These are phyloP conservation scores for Muntiacus reevesi DNA, from an alignment of 2,113 vertebrate genomes.

Conservation along the genomic window DNA sequence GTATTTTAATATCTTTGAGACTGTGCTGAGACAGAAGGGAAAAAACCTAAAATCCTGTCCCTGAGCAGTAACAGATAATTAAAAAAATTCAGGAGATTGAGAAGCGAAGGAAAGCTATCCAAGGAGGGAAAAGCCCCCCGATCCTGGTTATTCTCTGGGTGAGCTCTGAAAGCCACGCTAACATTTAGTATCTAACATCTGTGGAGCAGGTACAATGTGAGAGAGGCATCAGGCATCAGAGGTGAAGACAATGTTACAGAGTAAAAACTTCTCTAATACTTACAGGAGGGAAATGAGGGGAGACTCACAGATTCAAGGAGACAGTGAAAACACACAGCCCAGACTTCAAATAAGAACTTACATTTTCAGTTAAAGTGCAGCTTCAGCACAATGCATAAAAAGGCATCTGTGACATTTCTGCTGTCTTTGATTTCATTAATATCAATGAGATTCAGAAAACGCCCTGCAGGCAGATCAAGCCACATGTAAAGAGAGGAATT, in stretches of 20 bases:
- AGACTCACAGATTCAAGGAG: neutral
- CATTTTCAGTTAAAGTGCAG: neutral
- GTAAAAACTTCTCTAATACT: neutral
- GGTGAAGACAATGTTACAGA: neutral
- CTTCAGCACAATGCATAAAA: neutral
- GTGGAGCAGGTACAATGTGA: neutral
- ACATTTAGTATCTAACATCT: neutral
- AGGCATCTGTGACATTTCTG: neutral
- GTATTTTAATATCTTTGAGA: conserved; percentile 40
- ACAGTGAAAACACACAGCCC: neutral
- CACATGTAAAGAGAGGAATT: neutral
- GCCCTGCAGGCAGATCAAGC: neutral
- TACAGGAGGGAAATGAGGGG: neutral
- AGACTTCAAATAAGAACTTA: neutral
- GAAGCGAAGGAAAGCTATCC: neutral
- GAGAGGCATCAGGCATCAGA: neutral
- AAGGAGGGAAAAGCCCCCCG: neutral
- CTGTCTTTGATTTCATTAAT: conserved; percentile 22
- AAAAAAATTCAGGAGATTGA: neutral
- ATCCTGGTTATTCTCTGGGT: neutral
- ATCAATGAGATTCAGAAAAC: conserved; percentile 25
- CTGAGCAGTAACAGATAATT: neutral
- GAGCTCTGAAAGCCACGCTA: neutral
- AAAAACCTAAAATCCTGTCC: neutral
- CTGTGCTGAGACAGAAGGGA: neutral